phyloP scores from a whole-genome alignment of 1,140 invertebrate species.

The Drosophila tsacasi region DNA sequence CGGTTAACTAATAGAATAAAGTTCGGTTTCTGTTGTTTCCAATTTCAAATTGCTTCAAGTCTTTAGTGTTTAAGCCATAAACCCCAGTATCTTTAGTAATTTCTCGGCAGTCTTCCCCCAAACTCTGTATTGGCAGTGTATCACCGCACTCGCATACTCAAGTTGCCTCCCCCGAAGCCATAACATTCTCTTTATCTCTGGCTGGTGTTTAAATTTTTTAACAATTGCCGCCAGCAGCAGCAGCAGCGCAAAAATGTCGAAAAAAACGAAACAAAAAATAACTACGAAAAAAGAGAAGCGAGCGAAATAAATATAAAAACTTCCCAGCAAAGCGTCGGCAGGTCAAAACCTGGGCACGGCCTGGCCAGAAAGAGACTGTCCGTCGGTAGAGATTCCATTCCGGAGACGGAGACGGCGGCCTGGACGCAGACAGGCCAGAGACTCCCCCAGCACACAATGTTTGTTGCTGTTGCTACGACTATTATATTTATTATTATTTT shows the following conservation, averaged over 20 bases:
- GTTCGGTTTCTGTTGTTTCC: no score
- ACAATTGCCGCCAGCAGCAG: slow-evolving; percentile 54
- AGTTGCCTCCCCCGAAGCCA: slow-evolving; percentile 28
- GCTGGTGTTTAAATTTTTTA: slow-evolving; percentile 53
- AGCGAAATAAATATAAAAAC: slow-evolving; percentile 52
- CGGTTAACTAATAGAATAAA: no score
- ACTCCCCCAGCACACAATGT: slow-evolving; percentile 49
- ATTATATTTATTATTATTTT: slow-evolving; percentile 84
- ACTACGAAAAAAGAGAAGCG: slow-evolving; percentile 34
- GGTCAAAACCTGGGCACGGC: slow-evolving; percentile 79
- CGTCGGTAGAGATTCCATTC: slow-evolving; percentile 58
- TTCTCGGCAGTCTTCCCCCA: background rate
- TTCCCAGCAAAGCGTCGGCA: slow-evolving; percentile 63
- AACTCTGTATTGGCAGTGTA: slow-evolving; percentile 28
- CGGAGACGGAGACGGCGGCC: slow-evolving; percentile 23
- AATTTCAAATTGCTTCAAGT: no score
- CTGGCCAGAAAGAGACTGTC: slow-evolving; percentile 40
- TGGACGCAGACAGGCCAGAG: slow-evolving; percentile 36
- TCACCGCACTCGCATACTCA: slow-evolving; percentile 20
- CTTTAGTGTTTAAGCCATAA: background rate
- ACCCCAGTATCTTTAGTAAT: background rate
- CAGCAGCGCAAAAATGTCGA: slow-evolving; percentile 62
- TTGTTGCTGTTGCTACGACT: slow-evolving; percentile 49
- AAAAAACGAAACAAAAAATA: slow-evolving; percentile 12
- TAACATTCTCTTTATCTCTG: slow-evolving; percentile 57